A percentile compares a stretch with the other conserved stretches of the same genome.
phyloP scores from a whole-genome alignment of 2,113 vertebrate species.

The human region DNA sequence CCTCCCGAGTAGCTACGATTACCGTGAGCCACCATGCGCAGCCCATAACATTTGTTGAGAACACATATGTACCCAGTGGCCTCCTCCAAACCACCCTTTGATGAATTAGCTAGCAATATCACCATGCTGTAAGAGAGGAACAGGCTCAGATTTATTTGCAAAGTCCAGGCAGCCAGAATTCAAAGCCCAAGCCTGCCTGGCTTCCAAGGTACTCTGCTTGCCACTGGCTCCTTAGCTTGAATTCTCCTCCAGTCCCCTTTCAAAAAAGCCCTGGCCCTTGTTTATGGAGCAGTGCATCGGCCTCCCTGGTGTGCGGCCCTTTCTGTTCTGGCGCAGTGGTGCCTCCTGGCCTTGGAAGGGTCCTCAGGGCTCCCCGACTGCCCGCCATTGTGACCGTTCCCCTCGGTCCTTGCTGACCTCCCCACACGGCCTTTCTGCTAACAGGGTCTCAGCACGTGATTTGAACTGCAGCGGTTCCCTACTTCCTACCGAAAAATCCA shows the following conservation, averaged over 20 bases:
- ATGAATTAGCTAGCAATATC: neutral
- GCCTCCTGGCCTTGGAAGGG: neutral
- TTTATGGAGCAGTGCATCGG: accelerated
- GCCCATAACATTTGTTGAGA: too few relatives aligned
- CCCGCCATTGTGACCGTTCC: neutral
- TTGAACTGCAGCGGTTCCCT: neutral
- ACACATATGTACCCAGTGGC: too few relatives aligned
- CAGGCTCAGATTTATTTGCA: neutral
- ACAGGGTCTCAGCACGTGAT: neutral
- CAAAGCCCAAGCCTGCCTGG: neutral
- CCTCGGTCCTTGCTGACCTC: neutral
- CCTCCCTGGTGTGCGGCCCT: neutral
- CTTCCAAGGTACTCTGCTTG: neutral
- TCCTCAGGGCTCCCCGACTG: neutral
- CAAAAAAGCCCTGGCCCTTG: neutral
- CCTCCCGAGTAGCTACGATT: neutral
- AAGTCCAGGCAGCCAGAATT: neutral
- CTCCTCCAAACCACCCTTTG: neutral
- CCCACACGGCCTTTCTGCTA: accelerated
- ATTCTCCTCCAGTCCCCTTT: neutral
- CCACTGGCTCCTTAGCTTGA: neutral
- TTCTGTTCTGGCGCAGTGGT: too few relatives aligned
- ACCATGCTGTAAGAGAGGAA: accelerated
- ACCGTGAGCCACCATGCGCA: too few relatives aligned
- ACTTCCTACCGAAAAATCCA: neutral